Percentiles rank a stretch among this genome's conserved stretches.
Evolutionary conservation across 2,888 invertebrate genomes (phyloP).

Genomic region (Schrankia costaestrigalis): DNA sequence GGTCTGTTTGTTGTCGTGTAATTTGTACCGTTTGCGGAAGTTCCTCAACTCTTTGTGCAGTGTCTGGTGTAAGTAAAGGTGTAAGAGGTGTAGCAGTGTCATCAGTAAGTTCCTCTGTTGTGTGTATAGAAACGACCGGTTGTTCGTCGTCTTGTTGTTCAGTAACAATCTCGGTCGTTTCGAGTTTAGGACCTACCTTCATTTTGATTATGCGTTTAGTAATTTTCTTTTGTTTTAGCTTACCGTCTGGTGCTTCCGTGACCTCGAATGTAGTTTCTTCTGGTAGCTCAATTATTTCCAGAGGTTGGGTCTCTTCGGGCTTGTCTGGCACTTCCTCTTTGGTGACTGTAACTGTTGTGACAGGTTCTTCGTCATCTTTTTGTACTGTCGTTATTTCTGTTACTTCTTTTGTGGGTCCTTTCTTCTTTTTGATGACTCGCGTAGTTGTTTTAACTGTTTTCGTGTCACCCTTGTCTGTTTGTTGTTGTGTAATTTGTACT

Average conservation of each 20-base stretch:
- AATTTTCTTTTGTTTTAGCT: constrained; percentile 31
- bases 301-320: too few relatives aligned
- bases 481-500: constrained; percentile 47
- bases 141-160: constrained; percentile 59
- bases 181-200: constrained; percentile 2
- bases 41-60: constrained; percentile 9
- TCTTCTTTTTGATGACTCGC: constrained; percentile 13
- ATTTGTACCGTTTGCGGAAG: constrained; percentile 25
- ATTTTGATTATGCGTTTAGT: constrained; percentile 12
- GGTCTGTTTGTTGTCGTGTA: constrained; percentile 29
- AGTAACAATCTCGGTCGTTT: constrained; percentile 1
- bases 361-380: constrained; percentile 14
- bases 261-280: constrained; percentile 15
- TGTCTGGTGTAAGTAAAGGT: not conserved
- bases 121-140: constrained; percentile 42
- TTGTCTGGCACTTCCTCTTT: not conserved
- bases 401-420: constrained; percentile 10
- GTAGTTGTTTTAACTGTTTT: constrained; percentile 17
- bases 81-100: constrained; percentile 6
- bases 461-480: constrained; percentile 27
- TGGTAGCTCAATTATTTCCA: not conserved
- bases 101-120: constrained; percentile 2
- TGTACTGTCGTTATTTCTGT: constrained; percentile 17
- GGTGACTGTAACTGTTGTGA: constrained; percentile 14
- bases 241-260: constrained; percentile 37